A percentile compares a stretch with the other conserved stretches of the same genome.
Evolutionary conservation across 2,888 invertebrate genomes (phyloP).

Genomic region (Clanis bilineata): DNA sequence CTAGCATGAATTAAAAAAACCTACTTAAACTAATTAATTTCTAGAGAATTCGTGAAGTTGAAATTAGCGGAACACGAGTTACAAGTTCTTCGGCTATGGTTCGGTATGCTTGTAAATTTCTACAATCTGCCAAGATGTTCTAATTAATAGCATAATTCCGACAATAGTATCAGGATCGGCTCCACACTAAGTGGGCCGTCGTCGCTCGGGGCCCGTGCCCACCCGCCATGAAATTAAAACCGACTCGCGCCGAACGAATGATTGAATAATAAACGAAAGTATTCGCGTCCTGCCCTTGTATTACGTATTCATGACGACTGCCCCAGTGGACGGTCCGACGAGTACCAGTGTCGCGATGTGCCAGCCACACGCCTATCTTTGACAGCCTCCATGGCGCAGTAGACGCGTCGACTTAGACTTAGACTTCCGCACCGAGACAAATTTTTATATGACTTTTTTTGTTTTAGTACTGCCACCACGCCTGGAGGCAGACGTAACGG

Average conservation of each 20-base stretch:
- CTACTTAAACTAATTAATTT: conserved; percentile 18
- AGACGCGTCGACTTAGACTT: too few relatives aligned
- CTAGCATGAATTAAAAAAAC: background rate
- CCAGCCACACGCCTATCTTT: conserved; percentile 27
- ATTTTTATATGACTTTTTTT: too few relatives aligned
- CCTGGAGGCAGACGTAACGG: too few relatives aligned
- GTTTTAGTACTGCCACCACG: too few relatives aligned
- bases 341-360: conserved; percentile 26
- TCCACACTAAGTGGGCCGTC: conserved; percentile 53
- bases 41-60: conserved; percentile 31
- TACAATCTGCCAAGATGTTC: conserved; percentile 50
- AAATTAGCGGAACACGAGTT: conserved; percentile 41
- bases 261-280: conserved; percentile 83
- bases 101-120: conserved; percentile 45
- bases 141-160: conserved; percentile 56
- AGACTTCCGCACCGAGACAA: too few relatives aligned
- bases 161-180: conserved; percentile 47
- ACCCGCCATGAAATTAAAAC: conserved; percentile 82
- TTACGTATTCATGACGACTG: conserved; percentile 81
- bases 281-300: conserved; percentile 80
- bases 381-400: too few relatives aligned
- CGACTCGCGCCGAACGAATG: conserved; percentile 81
- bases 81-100: conserved; percentile 35
- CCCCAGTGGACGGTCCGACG: conserved; percentile 52
- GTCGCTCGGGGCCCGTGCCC: conserved; percentile 73